phyloP scores from a whole-genome alignment of 2,797 vertebrate genomes.

The Nothura maculosa region DNA sequence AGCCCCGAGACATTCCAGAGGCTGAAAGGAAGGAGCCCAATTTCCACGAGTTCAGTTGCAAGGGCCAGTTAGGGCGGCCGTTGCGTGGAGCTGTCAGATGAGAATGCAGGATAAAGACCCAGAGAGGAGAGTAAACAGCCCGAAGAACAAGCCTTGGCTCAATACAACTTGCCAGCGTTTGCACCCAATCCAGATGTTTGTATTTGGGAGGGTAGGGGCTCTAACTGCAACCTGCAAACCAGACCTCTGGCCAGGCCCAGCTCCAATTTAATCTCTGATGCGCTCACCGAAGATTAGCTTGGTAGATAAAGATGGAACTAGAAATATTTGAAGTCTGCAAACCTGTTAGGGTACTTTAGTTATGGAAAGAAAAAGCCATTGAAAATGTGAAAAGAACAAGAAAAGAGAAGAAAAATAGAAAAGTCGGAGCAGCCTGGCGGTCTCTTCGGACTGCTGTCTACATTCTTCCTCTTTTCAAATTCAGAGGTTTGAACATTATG shows the following conservation, averaged over 20 bases:
- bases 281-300: constrained; percentile 60
- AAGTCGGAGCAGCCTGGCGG: not conserved
- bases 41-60: constrained; percentile 18
- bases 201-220: constrained; percentile 43
- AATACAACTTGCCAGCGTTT: constrained; percentile 48
- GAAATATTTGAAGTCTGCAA: constrained; percentile 64
- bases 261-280: constrained; percentile 60
- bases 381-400: not conserved
- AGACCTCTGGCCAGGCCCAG: constrained; percentile 47
- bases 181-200: constrained; percentile 41
- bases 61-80: constrained; percentile 57
- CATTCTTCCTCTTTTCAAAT: constrained; percentile 77
- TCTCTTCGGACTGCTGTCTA: constrained; percentile 15
- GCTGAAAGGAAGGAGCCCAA: not conserved
- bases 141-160: constrained; percentile 59
- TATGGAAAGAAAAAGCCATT: constrained; percentile 5
- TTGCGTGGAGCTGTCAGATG: constrained; percentile 67
- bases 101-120: constrained; percentile 62
- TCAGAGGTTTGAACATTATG: constrained; percentile 73
- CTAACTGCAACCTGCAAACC: constrained; percentile 27
- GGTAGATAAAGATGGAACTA: constrained; percentile 66
- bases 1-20: not conserved
- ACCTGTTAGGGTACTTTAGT: constrained; percentile 55
- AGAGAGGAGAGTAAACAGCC: constrained; percentile 42
- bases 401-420: not conserved